Evolutionary conservation across 1,140 invertebrate genomes (phyloP), one percentile per base, ranked within the genome.

Genomic region (Pemphigus obesinymphae): DNA sequence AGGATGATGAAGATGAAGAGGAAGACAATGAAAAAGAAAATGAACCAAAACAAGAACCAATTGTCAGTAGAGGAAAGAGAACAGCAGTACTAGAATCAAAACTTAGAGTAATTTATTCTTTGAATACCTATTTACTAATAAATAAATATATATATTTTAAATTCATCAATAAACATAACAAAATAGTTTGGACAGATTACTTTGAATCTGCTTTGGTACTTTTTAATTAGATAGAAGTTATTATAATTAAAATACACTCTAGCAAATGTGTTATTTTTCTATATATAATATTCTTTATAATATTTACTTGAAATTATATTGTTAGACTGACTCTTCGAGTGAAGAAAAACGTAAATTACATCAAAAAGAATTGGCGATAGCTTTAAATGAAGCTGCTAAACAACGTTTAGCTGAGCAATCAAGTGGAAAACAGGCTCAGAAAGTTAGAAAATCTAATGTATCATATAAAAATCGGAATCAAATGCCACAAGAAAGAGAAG

Each of bases 281-380:
- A 55, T 76, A 20, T 72, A 48, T 45, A 43, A 3, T 66, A 37
- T 66, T n/a, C n/a, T 55, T 63, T 85, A 84, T n/a, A n/a, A n/a
- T n/a, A n/a, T n/a, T n/a, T n/a, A n/a, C n/a, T n/a, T n/a, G n/a
- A 34, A 37, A 13, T 34, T 10, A 5, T 17, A 73, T 34, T 37
- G 8, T 55, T 85, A 91, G 89, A 89, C 95, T 73, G 98, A 99
- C 87, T 93, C 95, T 84, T 97, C 96, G 31, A 93, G 96, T 0
- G 98, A 99, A 88, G 97, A 99, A 84, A 99, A 99, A 87, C 90
- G 98, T 26, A 97, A 97, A 85, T 92, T 96, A 85, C 96, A 99
- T 90, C 98, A 99, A 87, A 95, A 96, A 85, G 97, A 99, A 89
- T 88, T 99, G 43, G 96, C 95, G 0, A 90, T 93, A 70, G 91